Evolutionary conservation across 2,797 vertebrate genomes (phyloP).

Genomic region (Malacoctenus gilli): DNA sequence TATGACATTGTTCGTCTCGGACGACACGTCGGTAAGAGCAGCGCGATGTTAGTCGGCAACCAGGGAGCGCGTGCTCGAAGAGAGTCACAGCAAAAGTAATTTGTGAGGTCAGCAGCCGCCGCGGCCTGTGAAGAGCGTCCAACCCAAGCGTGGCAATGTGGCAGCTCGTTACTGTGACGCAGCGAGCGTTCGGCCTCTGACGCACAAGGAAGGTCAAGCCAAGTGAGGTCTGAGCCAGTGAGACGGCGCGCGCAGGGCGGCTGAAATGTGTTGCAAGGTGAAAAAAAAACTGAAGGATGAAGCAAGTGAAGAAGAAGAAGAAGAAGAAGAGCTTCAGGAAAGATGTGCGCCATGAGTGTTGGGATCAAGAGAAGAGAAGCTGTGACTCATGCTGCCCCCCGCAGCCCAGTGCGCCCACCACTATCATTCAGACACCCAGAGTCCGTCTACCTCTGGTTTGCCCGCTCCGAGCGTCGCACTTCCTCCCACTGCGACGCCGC

Average conservation of each 20-base stretch:
- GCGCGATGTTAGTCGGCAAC: conserved; percentile 64
- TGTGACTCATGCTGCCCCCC: conserved; percentile 32
- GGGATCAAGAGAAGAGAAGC: conserved; percentile 31
- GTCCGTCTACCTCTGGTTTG: conserved; percentile 72
- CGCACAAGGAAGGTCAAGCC: conserved; percentile 14
- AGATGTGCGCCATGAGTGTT: conserved; percentile 7
- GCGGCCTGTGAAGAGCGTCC: conserved; percentile 17
- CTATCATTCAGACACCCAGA: conserved; percentile 5
- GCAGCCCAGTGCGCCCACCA: conserved; percentile 31
- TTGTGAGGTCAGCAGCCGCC: conserved; percentile 8
- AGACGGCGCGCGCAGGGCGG: not conserved
- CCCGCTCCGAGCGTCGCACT: conserved; percentile 34
- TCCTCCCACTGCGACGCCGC: conserved; percentile 48
- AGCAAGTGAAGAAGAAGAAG: conserved; percentile 26
- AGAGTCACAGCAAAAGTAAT: conserved; percentile 35
- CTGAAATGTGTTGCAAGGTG: too few species aligned
- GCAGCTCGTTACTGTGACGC: conserved; percentile 1
- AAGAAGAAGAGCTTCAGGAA: conserved; percentile 1
- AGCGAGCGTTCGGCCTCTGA: conserved; percentile 10
- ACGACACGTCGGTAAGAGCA: conserved; percentile 67
- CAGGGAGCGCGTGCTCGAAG: conserved; percentile 47
- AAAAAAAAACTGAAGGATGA: conserved; percentile 25
- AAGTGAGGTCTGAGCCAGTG: conserved; percentile 13
- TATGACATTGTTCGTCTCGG: too few species aligned
- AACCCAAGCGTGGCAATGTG: conserved; percentile 11